Evolutionary conservation across 2,797 vertebrate genomes (phyloP), one percentile per base, ranked within the genome.

Genomic region (Smutsia gigantea): DNA sequence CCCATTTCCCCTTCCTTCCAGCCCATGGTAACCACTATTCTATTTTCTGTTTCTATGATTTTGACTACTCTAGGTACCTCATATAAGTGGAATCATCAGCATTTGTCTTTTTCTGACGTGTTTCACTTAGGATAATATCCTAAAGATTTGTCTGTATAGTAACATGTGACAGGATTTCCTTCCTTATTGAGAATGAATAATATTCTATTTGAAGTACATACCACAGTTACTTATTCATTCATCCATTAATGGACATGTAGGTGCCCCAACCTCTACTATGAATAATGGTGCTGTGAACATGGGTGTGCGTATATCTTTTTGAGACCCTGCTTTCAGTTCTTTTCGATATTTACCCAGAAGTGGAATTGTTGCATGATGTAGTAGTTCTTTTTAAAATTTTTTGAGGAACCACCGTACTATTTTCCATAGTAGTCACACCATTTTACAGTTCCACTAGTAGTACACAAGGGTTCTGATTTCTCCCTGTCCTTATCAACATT

Each of bases 121-220:
- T 90, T 93, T 91, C 64, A 85, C 27, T 93, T 72, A 79, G 5
- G 15, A 66, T 72, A 72, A 93, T 85, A 7, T 86, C 59, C n/a
- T 79, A 64, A 74, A 74, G 49, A 10, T 86, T 90, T 21, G 66
- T 79, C 49, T 10, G 72, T 79, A 27, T 66, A 57, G 37, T 72
- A 71, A 77, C 57, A 75, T 59, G 63, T 71, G 57, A 86, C 39
- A 90, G 27, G 31, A 85, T 93, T 85, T 72, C 29, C 49, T 39
- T 85, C 39, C n/a, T 66, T 91, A 85, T 86, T 46, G 90, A 71
- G 29, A 14, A 31, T 71, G 39, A n/a, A 61, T 81, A 86, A 85
- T 93, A 68, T 86, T 72, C 29, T 55, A 63, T 55, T 69, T 18
- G 61, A 63, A 63, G 46, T 78, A 34, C 63, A 61, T 68, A 59